Base-by-base conservation (phyloP, 2,888 invertebrate genomes). In the Tachina lurida region DNA sequence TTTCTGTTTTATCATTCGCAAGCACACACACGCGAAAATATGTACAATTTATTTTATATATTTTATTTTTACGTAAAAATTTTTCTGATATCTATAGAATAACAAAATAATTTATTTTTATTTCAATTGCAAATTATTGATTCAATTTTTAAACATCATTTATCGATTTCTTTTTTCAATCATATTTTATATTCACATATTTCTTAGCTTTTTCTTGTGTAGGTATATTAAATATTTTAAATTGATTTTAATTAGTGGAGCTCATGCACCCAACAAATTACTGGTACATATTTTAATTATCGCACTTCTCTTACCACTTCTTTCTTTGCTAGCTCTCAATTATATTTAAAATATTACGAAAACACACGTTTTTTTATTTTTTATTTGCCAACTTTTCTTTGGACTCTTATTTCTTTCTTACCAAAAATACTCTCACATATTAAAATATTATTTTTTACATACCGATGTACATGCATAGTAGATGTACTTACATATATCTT, bases 231-330 rank as follows among this genome's bases (percentile, higher is more conserved):
- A 60, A 71, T 70, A 67, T 67, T 70, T 78, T 79, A 70, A 70
- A 79, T 71, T 75, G 75, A 75, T 80, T 80, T 80, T 80, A 79
- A 80, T 80, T 84, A 75, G 56, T 74, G 58, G 47, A 73, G 49
- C 77, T 75, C 60, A 74, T 39, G 17, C 65, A 82, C 63, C 78
- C 87, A 87, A 80, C 87, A 87, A 89, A 84, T 88, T 88, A 54
- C 22, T 56, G 31, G 31, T 31, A 31, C 10, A 41, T 65, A 80
- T 82, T 75, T 75, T 81, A 56, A 85, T 81, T 87, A 83, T 86
- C 74, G 68, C 76, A 83, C 86, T 86, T 80, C 83, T 86, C 71
- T 54, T 68, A 68, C 60, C 81, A 76, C 74, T 63, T 65, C 58
- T 75, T 75, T 41, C 52, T 54, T 58, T 39, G 19, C 41, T 22